These are phyloP conservation scores for Alectura lathami DNA, from an alignment of 2,113 vertebrate species.

Conservation along the genomic window DNA sequence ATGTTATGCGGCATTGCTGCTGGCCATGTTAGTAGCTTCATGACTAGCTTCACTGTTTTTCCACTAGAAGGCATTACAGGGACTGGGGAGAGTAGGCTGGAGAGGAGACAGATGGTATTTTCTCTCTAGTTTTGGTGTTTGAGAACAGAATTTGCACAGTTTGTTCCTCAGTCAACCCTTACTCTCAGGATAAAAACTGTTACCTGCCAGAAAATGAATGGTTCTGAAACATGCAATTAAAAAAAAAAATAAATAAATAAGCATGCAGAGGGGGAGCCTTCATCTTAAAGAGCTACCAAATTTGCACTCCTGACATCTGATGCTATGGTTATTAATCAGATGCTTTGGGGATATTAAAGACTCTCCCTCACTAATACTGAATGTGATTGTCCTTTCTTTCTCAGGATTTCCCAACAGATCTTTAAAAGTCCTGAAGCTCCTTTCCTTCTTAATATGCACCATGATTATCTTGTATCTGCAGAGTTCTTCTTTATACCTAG, in stretches of 20 bases:
- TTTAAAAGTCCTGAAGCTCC: slow-evolving; percentile 18
- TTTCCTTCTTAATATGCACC: background rate
- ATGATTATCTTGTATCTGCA: background rate
- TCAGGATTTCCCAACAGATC: slow-evolving; percentile 1
- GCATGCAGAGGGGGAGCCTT: background rate
- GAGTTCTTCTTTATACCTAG: background rate
- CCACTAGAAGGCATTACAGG: background rate
- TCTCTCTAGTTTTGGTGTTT: slow-evolving; percentile 51
- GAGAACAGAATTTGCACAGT: slow-evolving; percentile 59
- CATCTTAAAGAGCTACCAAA: slow-evolving; percentile 25
- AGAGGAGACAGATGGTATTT: slow-evolving; percentile 61
- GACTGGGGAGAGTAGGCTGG: background rate
- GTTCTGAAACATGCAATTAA: background rate
- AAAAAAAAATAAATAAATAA: background rate
- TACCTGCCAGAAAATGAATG: slow-evolving; percentile 52
- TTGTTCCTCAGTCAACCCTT: slow-evolving; percentile 48
- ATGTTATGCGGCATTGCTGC: background rate
- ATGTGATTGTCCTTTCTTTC: background rate
- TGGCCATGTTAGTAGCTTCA: background rate
- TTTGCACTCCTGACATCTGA: slow-evolving; percentile 15
- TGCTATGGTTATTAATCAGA: slow-evolving; percentile 22
- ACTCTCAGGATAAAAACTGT: slow-evolving; percentile 34
- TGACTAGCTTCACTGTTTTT: background rate
- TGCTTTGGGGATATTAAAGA: slow-evolving; percentile 19
- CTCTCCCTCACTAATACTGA: background rate